Base-by-base conservation (phyloP, 1,140 invertebrate genomes). In the Neodiprion pinetum region DNA sequence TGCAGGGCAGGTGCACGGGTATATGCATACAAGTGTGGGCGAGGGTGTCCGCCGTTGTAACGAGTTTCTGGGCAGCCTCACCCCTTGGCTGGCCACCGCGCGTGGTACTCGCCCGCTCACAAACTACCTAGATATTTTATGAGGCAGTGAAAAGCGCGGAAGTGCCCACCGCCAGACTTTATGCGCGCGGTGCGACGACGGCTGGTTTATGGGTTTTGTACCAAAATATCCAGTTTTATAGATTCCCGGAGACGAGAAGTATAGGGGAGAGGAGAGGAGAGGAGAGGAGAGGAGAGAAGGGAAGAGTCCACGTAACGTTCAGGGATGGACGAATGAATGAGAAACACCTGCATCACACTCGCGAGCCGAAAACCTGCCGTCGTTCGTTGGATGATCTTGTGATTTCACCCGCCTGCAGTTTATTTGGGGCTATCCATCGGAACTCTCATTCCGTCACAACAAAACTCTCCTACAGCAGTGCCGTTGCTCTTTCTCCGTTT, bases 131-230 rank as follows among this genome's bases (percentile, higher is more conserved):
- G 53, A 61, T 61, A 61, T 61, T 61, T 61, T 61, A 61, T 61
- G 53, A 61, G 53, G 53, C 53, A 61, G 53, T 61, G 53, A 61
- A 61, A 61, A 61, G 53, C 53, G 53, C 53, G 53, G 11, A 61
- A 61, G 53, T 61, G 53, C 53, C 53, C 3, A 61, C 53, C 53
- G n/a, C 53, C 53, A 17, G 53, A 61, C 53, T 61, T 61, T 61
- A 61, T 61, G 53, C 53, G 53, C 28, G 53, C 4, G 7, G 53
- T 61, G n/a, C 53, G 53, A 61, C 53, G 53, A 61, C 53, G 53
- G 53, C 53, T 61, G 53, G 9, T 61, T 61, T 61, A 61, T 61
- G 53, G 53, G 53, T 17, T 61, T 61, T 17, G 53, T 61, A 61
- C 53, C 53, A 61, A 61, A 61, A 61, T 61, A 61, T 61, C n/a